A percentile compares a stretch with the other conserved stretches of the same genome.
Evolutionary conservation across 1,140 invertebrate species (phyloP).

Genomic region (Stratiolaelaps scimitus): DNA sequence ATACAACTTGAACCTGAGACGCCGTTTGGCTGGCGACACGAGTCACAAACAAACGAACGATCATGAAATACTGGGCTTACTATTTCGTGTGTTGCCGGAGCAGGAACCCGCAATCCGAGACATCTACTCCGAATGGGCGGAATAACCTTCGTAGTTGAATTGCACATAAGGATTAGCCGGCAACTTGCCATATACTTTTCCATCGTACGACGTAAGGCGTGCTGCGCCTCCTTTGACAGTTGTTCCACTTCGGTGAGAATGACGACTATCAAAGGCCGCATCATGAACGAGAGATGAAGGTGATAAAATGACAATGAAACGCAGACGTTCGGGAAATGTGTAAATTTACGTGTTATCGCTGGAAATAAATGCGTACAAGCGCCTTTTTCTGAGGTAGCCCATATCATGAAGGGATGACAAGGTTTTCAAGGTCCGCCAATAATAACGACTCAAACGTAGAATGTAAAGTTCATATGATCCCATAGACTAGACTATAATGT

Average conservation of each 20-base stretch:
- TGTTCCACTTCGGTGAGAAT: constrained; percentile 88
- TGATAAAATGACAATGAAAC: background rate
- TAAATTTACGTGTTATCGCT: too few species aligned
- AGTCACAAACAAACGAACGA: constrained; percentile 26
- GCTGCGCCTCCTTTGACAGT: constrained; percentile 94
- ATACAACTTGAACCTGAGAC: too few species aligned
- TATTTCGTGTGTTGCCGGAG: constrained; percentile 59
- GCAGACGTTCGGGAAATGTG: background rate
- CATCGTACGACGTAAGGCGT: constrained; percentile 93
- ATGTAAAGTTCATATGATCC: too few species aligned
- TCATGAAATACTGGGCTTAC: constrained; percentile 21
- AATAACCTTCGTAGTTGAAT: constrained; percentile 85
- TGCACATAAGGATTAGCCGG: constrained; percentile 82
- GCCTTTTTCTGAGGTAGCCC: background rate
- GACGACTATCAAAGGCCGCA: constrained; percentile 55
- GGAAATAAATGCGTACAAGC: too few species aligned
- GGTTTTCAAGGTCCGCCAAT: too few species aligned
- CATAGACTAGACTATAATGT: too few species aligned
- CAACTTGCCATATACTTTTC: constrained; percentile 96
- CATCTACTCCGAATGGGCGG: constrained; percentile 90
- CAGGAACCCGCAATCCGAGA: constrained; percentile 73
- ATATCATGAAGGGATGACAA: too few species aligned
- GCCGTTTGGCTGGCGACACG: too few species aligned
- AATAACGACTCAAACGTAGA: too few species aligned
- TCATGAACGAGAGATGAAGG: constrained; percentile 29